Base-by-base conservation (phyloP, 2,113 vertebrate species). In the Brachirus orientalis region DNA sequence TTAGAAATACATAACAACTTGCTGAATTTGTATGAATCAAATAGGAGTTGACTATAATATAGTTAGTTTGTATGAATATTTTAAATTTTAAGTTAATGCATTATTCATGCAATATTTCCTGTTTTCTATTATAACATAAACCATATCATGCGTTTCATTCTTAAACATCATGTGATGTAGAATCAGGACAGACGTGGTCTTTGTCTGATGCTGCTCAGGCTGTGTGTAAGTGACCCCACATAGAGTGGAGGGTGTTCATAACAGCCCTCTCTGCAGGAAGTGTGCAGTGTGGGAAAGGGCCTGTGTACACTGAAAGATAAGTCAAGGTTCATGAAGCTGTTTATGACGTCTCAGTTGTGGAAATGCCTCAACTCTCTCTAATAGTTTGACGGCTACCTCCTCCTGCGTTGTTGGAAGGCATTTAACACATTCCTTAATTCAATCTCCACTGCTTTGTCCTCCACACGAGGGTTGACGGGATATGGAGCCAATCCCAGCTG, bases 251-350 rank as follows among this genome's bases (percentile, higher is more conserved):
- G 14, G 45, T 75, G 38, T 68, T 69, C 51, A 69, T 45, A 73
- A 61, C 52, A 37, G 63, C 8, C 69, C 66, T 33, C 50, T 52
- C 71, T 75, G 66, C 85, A 88, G 88, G 73, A 91, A 87, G 72
- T 55, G 38, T 11, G 69, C 67, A 58, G 59, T 75, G 86, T 91
- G 85, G 75, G 87, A 90, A 90, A 79, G 53, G 40, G 53, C 55
- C 55, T 55, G 20, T 35, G 35, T 41, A 40, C 56, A 61, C 72
- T 59, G 51, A 82, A 38, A 35, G 52, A 81, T 44, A 56, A 79
- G 54, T 51, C 44, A 28, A 19, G 9, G 33, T 61, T 80, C 19
- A 54, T 14, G 72, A 60, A 18, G 33, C 50, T 52, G 28, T 70
- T 76, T 17, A 52, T 59, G 54, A 75, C 47, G 43, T 18, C 36